Conservation (phyloP, 2,797 vertebrate species). For the Taeniopygia guttata region DNA sequence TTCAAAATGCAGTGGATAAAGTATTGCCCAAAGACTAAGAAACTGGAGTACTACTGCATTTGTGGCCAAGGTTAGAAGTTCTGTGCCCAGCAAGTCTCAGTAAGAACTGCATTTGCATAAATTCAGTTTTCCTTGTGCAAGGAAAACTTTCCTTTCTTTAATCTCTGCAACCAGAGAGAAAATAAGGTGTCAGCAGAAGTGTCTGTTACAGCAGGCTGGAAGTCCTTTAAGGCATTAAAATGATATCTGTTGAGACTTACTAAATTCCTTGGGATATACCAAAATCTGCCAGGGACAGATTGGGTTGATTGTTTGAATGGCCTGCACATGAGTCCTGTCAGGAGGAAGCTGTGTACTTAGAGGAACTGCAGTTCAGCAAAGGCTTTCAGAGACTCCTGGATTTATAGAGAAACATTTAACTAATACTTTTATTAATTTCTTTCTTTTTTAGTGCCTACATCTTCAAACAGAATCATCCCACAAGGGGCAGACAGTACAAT, state of each 20-base stretch:
- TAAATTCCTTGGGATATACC: background rate
- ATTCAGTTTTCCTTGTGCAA: background rate
- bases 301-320: background rate
- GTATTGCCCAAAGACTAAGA: background rate
- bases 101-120: background rate
- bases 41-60: background rate
- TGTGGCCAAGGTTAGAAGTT: background rate
- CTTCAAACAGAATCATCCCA: conserved; percentile 80
- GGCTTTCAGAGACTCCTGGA: background rate
- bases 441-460: conserved; percentile 46
- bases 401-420: background rate
- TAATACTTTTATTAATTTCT: background rate
- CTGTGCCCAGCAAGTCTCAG: background rate
- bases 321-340: background rate
- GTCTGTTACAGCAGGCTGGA: background rate
- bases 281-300: background rate
- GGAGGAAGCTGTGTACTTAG: background rate
- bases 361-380: background rate
- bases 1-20: background rate
- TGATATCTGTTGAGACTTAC: background rate
- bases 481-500: conserved; percentile 90
- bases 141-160: background rate
- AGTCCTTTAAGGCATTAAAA: background rate
- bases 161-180: background rate
- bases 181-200: background rate